Base-by-base conservation (phyloP, 2,888 invertebrate genomes). In the Polia nebulosa region DNA sequence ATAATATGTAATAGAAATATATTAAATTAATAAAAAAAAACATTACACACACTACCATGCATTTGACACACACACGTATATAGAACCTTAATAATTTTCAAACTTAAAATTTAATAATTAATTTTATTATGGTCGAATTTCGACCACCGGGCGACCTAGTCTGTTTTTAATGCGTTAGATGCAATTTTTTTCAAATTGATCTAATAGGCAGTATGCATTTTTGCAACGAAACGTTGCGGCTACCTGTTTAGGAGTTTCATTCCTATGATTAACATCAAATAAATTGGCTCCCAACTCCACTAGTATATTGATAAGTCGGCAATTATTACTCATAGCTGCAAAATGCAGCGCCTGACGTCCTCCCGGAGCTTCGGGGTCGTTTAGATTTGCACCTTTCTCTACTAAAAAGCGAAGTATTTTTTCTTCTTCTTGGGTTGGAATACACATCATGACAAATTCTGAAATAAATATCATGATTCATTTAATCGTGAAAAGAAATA, bases 281-380 rank as follows among this genome's bases (percentile, higher is more conserved):
- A 92, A 68, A 81, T 94, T 85, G 11, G 94, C 95, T 29, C 95
- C 95, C 5, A 93, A 82, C 0, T 88, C 78, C 1, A 94, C 65
- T 9, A 96, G 88, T 45, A 92, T 81, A 7, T 75, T 67, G 22
- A 94, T 93, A 1, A 96, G 88, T 3, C 76, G 80, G 47, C 88
- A 86, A 72, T 96, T 95, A 72, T 95, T 92, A 69, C 92, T 93
- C 90, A 96, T 94, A 3, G 96, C 96, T 17, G 95, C 96, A 71
- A 95, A 94, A 83, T 96, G 96, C 45, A 96, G 84, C 0, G 95
- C 92, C 79, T 96, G 96, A 17, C 96, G 90, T 13, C 92, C 90
- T 1, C 94, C 95, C 2, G 94, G 92, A 0, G 90, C 92, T 2
- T 89, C 83, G 2, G 89, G 87, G 64, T 93, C 93, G 60, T 95